Evolutionary conservation across 2,888 invertebrate species (phyloP).

Genomic region (Apeira syringaria): DNA sequence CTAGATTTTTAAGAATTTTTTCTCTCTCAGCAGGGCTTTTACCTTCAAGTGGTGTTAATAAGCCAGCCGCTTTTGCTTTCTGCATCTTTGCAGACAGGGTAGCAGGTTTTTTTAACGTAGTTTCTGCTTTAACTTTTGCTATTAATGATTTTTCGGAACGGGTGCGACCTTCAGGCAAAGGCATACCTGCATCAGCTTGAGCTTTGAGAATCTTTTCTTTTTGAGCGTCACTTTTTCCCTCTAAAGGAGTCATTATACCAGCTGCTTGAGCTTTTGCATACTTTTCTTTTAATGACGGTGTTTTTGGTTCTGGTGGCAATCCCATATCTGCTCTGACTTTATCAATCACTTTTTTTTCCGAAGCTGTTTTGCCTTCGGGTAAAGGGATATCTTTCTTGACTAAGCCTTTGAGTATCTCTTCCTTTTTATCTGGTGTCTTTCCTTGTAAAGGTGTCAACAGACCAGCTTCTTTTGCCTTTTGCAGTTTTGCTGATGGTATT

Average conservation of each 20-base stretch:
- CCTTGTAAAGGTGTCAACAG: slow-evolving; percentile 31
- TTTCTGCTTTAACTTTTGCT: slow-evolving; percentile 31
- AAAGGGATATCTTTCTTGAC: slow-evolving; percentile 35
- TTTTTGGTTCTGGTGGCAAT: slow-evolving; percentile 36
- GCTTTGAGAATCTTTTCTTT: slow-evolving; percentile 32
- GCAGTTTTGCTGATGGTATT: slow-evolving; percentile 7
- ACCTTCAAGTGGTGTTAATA: slow-evolving; percentile 36
- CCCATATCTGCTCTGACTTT: slow-evolving; percentile 40
- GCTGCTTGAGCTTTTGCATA: slow-evolving; percentile 23
- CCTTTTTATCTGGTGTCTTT: slow-evolving; percentile 35
- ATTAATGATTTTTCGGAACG: slow-evolving; percentile 34
- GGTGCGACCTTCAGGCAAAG: slow-evolving; percentile 36
- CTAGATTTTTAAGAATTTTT: slow-evolving; percentile 35
- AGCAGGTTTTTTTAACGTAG: background rate
- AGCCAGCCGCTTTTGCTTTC: slow-evolving; percentile 26
- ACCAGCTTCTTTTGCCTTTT: slow-evolving; percentile 11
- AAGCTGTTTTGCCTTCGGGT: slow-evolving; percentile 35
- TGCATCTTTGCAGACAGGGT: slow-evolving; percentile 21
- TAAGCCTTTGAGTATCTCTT: slow-evolving; percentile 34
- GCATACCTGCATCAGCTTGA: slow-evolving; percentile 27
- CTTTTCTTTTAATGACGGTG: slow-evolving; percentile 18
- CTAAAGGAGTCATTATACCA: slow-evolving; percentile 33
- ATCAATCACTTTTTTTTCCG: slow-evolving; percentile 36
- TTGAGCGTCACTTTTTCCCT: slow-evolving; percentile 29
- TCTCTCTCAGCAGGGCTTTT: slow-evolving; percentile 42